Base-by-base conservation (phyloP, 2,888 invertebrate genomes). In the Eremobia ochroleuca region DNA sequence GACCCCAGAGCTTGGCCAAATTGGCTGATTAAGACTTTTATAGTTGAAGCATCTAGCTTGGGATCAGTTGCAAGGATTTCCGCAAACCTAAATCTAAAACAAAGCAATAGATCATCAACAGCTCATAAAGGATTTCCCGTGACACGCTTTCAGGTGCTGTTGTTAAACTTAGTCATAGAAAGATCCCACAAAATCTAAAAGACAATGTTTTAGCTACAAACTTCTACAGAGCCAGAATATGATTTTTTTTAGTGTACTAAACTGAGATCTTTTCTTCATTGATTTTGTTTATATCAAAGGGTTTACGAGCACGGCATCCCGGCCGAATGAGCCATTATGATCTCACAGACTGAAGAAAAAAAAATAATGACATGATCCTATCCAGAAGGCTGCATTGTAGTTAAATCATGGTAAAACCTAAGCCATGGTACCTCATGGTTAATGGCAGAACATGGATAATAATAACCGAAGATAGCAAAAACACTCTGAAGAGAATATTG, bases 1-100 rank as follows among this genome's bases (percentile, higher is more conserved):
- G 82, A 82, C 82, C 82, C 34, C 21, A 31, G 9, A 52, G 83
- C 77, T 69, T 80, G 58, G 43, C 43, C 25, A 81, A 75, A 49
- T 43, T 68, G 64, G 43, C 46, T 40, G 15, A 59, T 59, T 81
- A 40, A 37, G 11, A 43, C 40, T 62, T 62, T 34, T 69, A 21
- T 6, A 21, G 15, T 28, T 34, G 18, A 34, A 65, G 34, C 21
- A 25, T 64, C 25, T 21, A n/a, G 34, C 4, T 76, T n/a, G n/a
- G 2, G 34, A 34, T 18, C 28, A 52, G 13, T 72, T 37, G 28
- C 28, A 55, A 21, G 18, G 5, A 62, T 79, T 28, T 62, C 15
- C 3, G 43, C 15, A n/a, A 52, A 55, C 0, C n/a, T 0, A 37
- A 25, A n/a, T 15, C 0, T 25, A n/a, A n/a, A 40, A 40, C 15